These are phyloP conservation scores for Saxicola maurus DNA, from an alignment of 2,797 vertebrate genomes.

Conservation along the genomic window DNA sequence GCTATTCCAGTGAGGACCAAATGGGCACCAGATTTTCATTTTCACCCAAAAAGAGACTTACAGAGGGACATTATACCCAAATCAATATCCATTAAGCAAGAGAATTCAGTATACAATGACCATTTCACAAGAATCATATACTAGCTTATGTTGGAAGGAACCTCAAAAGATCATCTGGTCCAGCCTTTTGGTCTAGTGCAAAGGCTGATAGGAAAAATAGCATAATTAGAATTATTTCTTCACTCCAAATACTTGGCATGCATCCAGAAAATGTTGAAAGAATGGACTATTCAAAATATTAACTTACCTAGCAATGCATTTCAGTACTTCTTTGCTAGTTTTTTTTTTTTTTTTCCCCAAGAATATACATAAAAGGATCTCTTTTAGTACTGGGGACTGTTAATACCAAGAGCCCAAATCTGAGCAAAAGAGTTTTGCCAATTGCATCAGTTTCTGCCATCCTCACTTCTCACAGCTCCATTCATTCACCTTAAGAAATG, in stretches of 20 bases:
- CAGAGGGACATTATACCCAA: background rate
- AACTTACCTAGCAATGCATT: background rate
- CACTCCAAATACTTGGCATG: background rate
- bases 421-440: background rate
- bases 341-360: background rate
- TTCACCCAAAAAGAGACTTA: background rate
- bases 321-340: background rate
- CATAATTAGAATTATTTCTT: background rate
- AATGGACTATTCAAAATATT: background rate
- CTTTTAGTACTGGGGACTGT: background rate
- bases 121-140: background rate
- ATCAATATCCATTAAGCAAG: background rate
- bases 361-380: background rate
- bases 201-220: background rate
- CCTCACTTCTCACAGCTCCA: background rate
- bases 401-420: background rate
- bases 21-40: background rate
- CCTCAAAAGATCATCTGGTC: background rate
- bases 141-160: background rate
- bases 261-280: background rate
- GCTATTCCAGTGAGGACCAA: background rate
- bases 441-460: background rate
- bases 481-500: background rate
- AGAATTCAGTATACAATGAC: background rate
- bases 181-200: background rate